A percentile compares a stretch with the other conserved stretches of the same genome.
Conservation (phyloP, 1,140 invertebrate genomes). For the Plodia interpunctella region DNA sequence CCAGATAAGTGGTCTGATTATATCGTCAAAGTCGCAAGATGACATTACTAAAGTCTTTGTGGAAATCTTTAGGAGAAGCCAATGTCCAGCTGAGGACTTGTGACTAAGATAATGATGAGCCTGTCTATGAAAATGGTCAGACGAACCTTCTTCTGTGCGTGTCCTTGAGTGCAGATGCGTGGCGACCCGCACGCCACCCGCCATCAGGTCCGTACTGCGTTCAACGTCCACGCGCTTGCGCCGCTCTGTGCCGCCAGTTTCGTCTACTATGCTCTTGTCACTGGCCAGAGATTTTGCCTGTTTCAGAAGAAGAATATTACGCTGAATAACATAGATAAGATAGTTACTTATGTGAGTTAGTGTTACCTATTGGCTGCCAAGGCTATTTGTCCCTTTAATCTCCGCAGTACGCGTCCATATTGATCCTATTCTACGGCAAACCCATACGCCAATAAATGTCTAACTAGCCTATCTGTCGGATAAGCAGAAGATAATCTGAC, state of each 20-base stretch:
- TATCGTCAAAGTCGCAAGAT: no score
- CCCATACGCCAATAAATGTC: no score
- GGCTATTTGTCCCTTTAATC: no score
- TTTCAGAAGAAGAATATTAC: neutral
- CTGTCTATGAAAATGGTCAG: neutral
- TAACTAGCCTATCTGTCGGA: neutral
- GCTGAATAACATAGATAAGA: neutral
- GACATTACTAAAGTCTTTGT: no score
- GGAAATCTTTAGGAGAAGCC: no score
- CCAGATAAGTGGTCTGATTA: no score
- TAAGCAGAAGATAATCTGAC: neutral
- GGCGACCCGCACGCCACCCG: slow-evolving; percentile 83
- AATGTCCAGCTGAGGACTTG: no score
- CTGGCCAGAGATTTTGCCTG: slow-evolving; percentile 71
- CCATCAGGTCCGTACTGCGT: slow-evolving; percentile 86
- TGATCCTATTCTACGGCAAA: no score
- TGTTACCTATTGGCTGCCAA: no score
- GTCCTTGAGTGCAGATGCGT: slow-evolving; percentile 87
- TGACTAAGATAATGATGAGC: no score
- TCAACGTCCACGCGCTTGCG: slow-evolving; percentile 83
- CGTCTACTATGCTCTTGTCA: slow-evolving; percentile 59
- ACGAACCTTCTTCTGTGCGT: slow-evolving; percentile 84
- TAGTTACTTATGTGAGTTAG: no score
- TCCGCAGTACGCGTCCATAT: no score
- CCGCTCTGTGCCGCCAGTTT: slow-evolving; percentile 58